These are phyloP conservation scores for Dendrolimus kikuchii DNA, from an alignment of 1,140 invertebrate genomes.

Conservation along the genomic window DNA sequence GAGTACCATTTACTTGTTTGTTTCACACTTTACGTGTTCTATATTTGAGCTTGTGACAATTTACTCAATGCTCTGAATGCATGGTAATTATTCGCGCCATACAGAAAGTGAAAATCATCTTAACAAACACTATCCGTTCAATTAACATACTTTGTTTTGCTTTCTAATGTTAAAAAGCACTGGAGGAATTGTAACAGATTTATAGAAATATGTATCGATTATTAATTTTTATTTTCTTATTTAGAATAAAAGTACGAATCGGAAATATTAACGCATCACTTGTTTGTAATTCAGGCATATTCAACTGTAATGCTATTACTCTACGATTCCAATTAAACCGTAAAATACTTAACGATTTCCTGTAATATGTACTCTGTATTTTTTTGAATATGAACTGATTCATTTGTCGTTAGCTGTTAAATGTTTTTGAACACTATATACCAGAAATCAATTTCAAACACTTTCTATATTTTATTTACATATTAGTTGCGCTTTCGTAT, in stretches of 20 bases:
- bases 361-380: too few relatives aligned
- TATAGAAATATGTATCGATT: conserved; percentile 12
- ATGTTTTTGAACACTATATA: conserved; percentile 19
- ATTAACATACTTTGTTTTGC: conserved; percentile 46
- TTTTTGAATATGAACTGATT: neutral
- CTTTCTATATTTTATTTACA: conserved; percentile 49
- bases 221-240: conserved; percentile 10
- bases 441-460: conserved; percentile 45
- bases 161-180: conserved; percentile 30
- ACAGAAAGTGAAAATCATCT: conserved; percentile 50
- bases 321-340: neutral
- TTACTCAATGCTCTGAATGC: conserved; percentile 38
- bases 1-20: conserved; percentile 3
- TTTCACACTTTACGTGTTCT: conserved; percentile 14
- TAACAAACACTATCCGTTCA: conserved; percentile 38
- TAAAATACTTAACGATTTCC: neutral
- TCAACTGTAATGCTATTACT: too few relatives aligned
- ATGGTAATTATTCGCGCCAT: conserved; percentile 44
- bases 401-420: conserved; percentile 15
- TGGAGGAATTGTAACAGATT: conserved; percentile 13
- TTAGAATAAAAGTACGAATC: too few relatives aligned
- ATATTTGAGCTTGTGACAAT: conserved; percentile 12
- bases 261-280: too few relatives aligned
- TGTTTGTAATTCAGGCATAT: too few relatives aligned
- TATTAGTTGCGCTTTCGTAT: conserved; percentile 53